phyloP scores from a whole-genome alignment of 1,140 invertebrate species.

The Nasonia giraulti region DNA sequence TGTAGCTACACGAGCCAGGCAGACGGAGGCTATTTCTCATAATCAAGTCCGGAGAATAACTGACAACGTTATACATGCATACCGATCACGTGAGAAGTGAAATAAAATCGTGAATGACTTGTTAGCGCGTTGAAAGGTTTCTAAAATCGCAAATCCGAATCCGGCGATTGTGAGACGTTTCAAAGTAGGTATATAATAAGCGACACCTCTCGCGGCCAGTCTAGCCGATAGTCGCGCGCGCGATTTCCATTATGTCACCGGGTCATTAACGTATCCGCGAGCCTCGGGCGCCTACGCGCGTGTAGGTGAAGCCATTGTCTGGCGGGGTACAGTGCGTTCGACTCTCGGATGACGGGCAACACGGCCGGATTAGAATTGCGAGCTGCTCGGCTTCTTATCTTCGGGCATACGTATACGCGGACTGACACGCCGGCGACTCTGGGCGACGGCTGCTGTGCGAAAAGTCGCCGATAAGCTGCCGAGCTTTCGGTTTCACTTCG shows the following conservation, averaged over 20 bases:
- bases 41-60: background rate
- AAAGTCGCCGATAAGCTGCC: background rate
- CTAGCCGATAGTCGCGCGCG: background rate
- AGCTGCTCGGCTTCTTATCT: constrained; percentile 31
- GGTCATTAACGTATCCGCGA: constrained; percentile 30
- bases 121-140: too few species aligned
- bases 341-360: constrained; percentile 39
- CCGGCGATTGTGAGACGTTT: background rate
- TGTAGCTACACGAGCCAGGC: background rate
- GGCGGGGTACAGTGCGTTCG: background rate
- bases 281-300: background rate
- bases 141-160: background rate
- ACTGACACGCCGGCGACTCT: background rate
- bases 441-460: background rate
- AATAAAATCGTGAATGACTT: too few species aligned
- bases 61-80: too few species aligned
- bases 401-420: background rate
- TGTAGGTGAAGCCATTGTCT: constrained; percentile 42
- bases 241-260: constrained; percentile 33
- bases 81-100: too few species aligned
- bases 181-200: background rate
- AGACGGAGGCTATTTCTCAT: constrained; percentile 4
- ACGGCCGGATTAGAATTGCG: constrained; percentile 48
- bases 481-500: background rate
- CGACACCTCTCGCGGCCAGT: background rate